Evolutionary conservation across 2,888 invertebrate genomes (phyloP).

Genomic region (Lacanobia oleracea): DNA sequence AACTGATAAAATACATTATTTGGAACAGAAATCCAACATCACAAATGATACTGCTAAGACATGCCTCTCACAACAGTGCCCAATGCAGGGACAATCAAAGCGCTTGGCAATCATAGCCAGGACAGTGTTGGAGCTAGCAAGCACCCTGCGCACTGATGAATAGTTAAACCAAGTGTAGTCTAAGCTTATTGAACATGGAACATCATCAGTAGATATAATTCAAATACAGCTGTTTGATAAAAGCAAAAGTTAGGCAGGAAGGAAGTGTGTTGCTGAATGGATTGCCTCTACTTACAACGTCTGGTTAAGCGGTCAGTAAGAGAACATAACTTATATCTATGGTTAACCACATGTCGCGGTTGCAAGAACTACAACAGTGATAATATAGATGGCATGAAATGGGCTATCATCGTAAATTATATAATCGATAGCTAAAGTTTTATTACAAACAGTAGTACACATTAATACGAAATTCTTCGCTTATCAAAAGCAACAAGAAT

Average conservation of each 20-base stretch:
- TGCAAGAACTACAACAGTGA: neutral
- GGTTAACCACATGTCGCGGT: constrained; percentile 4
- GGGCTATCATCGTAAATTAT: neutral
- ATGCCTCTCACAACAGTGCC: too few relatives aligned
- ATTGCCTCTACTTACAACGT: neutral
- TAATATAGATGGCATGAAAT: constrained; percentile 9
- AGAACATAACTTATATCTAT: neutral
- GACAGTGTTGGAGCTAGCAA: too few relatives aligned
- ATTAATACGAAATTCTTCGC: neutral
- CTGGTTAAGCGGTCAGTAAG: neutral
- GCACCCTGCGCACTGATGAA: too few relatives aligned
- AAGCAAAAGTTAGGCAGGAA: neutral
- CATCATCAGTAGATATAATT: neutral
- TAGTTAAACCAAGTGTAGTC: neutral
- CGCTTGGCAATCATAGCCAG: too few relatives aligned
- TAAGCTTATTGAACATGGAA: neutral
- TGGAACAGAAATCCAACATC: too few relatives aligned
- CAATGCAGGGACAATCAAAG: too few relatives aligned
- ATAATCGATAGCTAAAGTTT: neutral
- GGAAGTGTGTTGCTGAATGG: neutral
- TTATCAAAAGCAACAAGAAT: too few relatives aligned
- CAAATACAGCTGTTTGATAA: neutral
- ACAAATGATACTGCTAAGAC: too few relatives aligned
- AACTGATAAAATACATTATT: too few relatives aligned
- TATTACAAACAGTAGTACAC: neutral